Evolutionary conservation across 2,888 invertebrate species (phyloP), one percentile per base, ranked within the genome.

Genomic region (Eurytoma adleriae): DNA sequence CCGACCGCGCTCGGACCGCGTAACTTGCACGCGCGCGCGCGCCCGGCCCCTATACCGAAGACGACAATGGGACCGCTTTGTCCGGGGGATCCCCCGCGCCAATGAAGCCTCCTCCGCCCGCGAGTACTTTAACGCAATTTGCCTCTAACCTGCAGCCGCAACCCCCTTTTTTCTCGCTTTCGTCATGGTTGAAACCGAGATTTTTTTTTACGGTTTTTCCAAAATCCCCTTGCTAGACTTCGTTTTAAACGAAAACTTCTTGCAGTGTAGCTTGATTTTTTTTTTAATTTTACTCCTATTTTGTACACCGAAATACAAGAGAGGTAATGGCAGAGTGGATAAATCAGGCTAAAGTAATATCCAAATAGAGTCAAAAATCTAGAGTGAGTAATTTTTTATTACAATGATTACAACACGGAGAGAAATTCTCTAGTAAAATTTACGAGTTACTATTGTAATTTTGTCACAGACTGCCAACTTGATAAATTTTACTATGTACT

Each of bases 1-100:
- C 81, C 79, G 81, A 82, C 81, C 81, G 72, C 72, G 76, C 30
- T 69, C 57, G 74, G 74, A 74, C 74, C 74, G 74, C 74, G 74
- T 74, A 74, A 74, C 54, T 66, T 72, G 14, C 7, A 30, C 30
- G 59, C 57, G 59, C 20, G 62, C 73, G 64, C 64, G 64, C n/a
- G 61, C 54, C 30, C 27, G 20, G 27, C 54, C 61, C 18, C 61
- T 40, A 20, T 13, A 2, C 13, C 7, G 20, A 64, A 66, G 66
- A 67, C 67, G 66, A 66, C 74, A 75, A 75, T 75, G 57, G 57
- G 24, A 7, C 24, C 57, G 48, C 67, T 73, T 73, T 73, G 27
- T 61, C 24, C 14, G 12, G 13, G 20, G 57, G 54, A 52, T 56
- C 62, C n/a, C 62, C 40, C 30, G 2, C n/a, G 27, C 61, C 14